phyloP scores from a whole-genome alignment of 2,113 vertebrate genomes.

The Falcunculus frontatus region DNA sequence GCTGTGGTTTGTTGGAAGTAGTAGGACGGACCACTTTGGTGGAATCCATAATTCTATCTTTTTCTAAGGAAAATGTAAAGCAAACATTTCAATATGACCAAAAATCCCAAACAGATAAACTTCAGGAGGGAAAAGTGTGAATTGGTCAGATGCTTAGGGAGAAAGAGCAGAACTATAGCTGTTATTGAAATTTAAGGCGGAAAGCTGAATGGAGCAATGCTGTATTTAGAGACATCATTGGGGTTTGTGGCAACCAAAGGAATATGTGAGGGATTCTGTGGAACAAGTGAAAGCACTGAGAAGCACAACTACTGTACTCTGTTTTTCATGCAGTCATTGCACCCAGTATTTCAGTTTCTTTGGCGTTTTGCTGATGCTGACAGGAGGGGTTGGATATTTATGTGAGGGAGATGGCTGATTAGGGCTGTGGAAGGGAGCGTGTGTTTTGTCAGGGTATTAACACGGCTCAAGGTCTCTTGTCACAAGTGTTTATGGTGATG shows the following conservation, averaged over 20 bases:
- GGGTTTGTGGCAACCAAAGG: neutral
- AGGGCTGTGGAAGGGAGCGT: neutral
- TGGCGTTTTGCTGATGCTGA: neutral
- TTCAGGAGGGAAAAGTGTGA: neutral
- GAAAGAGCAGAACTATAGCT: neutral
- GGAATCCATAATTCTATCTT: neutral
- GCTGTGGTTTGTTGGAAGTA: neutral
- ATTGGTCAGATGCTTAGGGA: neutral
- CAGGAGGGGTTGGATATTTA: neutral
- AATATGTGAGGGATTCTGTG: neutral
- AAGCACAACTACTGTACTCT: neutral
- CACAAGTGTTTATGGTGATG: constrained; percentile 30
- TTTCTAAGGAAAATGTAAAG: neutral
- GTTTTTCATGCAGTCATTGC: neutral
- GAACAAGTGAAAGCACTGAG: neutral
- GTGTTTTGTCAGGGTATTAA: neutral
- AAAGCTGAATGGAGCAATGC: neutral
- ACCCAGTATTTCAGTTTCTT: neutral
- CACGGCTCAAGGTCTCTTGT: neutral
- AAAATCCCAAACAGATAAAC: neutral
- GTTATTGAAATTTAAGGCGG: neutral
- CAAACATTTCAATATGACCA: neutral
- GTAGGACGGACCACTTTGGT: neutral
- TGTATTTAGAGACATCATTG: neutral
- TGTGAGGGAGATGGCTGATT: neutral